Evolutionary conservation across 2,113 vertebrate species (phyloP).

Genomic region (Oryzias curvinotus): DNA sequence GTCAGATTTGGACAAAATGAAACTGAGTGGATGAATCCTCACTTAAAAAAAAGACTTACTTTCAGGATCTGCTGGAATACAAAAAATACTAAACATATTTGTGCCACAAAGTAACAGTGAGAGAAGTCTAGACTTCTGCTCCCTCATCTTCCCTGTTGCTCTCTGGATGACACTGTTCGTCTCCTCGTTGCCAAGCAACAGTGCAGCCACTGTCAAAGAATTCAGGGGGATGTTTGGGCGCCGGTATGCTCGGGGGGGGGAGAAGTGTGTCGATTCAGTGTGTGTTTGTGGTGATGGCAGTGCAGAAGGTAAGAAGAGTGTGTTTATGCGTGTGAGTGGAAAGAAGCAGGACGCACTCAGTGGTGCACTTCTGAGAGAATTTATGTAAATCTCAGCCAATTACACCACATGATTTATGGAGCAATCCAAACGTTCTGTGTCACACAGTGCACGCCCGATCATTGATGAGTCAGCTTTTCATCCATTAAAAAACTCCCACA

Average conservation of each 20-base stretch:
- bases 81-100: constrained; percentile 7
- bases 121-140: constrained; percentile 61
- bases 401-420: constrained; percentile 22
- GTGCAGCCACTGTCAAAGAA: constrained; percentile 89
- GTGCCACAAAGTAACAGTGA: constrained; percentile 32
- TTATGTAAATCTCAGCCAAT: constrained; percentile 48
- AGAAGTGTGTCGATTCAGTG: constrained; percentile 47
- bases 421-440: constrained; percentile 18
- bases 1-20: not conserved
- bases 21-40: not conserved
- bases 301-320: constrained; percentile 34
- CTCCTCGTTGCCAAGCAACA: constrained; percentile 93
- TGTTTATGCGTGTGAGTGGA: constrained; percentile 6
- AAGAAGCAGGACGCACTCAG: constrained; percentile 33
- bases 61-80: not conserved
- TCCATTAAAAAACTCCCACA: no score
- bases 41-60: not conserved
- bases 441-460: constrained; percentile 7
- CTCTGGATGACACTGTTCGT: constrained; percentile 75
- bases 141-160: constrained; percentile 61
- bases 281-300: constrained; percentile 31
- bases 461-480: constrained; percentile 26
- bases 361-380: constrained; percentile 36
- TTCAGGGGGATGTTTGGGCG: constrained; percentile 73
- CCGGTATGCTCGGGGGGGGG: constrained; percentile 70